These are phyloP conservation scores for Periophthalmodon schlosseri DNA, from an alignment of 2,113 vertebrate genomes.

Conservation along the genomic window DNA sequence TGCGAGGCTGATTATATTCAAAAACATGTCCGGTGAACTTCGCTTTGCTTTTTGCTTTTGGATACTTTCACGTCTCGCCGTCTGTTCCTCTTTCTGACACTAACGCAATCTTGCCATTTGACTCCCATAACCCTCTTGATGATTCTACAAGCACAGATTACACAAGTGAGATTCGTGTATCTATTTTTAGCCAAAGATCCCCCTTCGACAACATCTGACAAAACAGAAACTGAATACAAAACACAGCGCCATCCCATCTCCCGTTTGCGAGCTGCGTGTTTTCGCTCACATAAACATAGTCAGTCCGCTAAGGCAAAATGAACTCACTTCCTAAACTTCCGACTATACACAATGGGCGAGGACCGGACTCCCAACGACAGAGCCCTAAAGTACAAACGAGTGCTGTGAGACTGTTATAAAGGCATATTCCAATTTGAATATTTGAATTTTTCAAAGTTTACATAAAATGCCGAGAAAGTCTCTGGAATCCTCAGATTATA, in stretches of 20 bases:
- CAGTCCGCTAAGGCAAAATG: constrained; percentile 43
- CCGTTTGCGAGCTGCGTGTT: constrained; percentile 25
- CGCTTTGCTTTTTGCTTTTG: constrained; percentile 17
- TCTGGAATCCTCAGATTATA: no score
- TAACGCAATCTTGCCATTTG: constrained; percentile 12
- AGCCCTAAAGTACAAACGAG: constrained; percentile 7
- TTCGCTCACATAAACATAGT: constrained; percentile 43
- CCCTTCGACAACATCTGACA: constrained; percentile 3
- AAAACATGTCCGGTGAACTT: constrained; percentile 13
- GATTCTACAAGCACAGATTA: constrained; percentile 31
- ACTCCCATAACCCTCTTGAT: constrained; percentile 33
- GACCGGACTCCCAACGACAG: constrained; percentile 45
- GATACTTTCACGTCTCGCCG: constrained; percentile 2
- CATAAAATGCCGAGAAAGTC: neutral
- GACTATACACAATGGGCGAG: constrained; percentile 62
- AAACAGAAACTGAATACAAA: neutral
- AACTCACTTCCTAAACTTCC: constrained; percentile 75
- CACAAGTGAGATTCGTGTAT: constrained; percentile 35
- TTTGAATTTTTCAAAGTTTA: no score
- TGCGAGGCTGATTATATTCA: constrained; percentile 34
- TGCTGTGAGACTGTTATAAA: neutral
- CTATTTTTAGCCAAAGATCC: constrained; percentile 50
- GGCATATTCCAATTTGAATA: neutral
- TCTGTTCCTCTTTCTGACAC: constrained; percentile 13
- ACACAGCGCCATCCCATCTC: neutral